Conservation (phyloP, 64 coral and sea anemone species). For the Actinia equina region DNA sequence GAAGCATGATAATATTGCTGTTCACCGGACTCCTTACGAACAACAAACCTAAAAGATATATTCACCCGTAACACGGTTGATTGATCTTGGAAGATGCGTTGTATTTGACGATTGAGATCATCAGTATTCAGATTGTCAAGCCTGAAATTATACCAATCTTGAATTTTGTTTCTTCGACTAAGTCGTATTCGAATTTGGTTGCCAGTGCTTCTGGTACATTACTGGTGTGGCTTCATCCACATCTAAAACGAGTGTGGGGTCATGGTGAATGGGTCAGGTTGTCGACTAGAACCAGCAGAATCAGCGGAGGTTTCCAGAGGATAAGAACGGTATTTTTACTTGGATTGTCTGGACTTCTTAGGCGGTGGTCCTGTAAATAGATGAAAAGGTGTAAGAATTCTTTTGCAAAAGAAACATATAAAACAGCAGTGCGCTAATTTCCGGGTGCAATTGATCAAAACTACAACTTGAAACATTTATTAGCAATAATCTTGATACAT, state of each 20-base stretch:
- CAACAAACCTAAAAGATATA: conserved; percentile 30
- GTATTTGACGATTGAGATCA: neutral
- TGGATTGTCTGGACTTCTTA: too few species aligned
- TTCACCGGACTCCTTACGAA: conserved; percentile 23
- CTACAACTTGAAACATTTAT: too few species aligned
- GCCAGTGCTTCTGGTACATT: conserved; percentile 9
- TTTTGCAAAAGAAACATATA: too few species aligned
- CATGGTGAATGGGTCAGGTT: neutral
- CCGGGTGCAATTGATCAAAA: too few species aligned
- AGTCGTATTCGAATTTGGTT: neutral
- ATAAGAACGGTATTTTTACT: too few species aligned
- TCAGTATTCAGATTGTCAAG: neutral
- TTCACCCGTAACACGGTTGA: conserved; percentile 40
- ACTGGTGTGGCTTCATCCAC: neutral
- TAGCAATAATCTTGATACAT: too few species aligned
- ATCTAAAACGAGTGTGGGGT: neutral
- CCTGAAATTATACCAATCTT: conserved; percentile 26
- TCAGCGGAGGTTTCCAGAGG: neutral
- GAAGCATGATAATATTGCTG: conserved; percentile 33
- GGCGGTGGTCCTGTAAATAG: too few species aligned
- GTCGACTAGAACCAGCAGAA: neutral
- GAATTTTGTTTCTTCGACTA: neutral
- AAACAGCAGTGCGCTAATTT: too few species aligned
- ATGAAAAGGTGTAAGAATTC: too few species aligned
- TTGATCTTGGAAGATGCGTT: conserved; percentile 35